These are phyloP conservation scores for Acleris emargana DNA, from an alignment of 2,888 invertebrate species.

Conservation along the genomic window DNA sequence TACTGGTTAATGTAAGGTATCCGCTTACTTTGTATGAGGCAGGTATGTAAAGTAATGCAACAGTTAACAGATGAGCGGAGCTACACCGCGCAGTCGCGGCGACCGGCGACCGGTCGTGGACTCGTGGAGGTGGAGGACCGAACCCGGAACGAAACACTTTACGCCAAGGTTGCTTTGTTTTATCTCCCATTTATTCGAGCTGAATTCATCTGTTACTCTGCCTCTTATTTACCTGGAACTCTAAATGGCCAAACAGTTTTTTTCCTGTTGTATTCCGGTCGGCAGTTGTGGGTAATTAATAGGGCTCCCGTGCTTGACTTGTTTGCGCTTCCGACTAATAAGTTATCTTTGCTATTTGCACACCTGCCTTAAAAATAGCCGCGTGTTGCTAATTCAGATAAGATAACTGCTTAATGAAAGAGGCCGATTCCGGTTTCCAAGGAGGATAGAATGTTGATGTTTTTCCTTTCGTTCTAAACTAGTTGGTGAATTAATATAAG, in stretches of 20 bases:
- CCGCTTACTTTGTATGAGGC: not conserved
- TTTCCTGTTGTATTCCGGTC: slow-evolving; percentile 2
- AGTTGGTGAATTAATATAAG: slow-evolving; percentile 66
- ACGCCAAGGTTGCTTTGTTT: slow-evolving; percentile 68
- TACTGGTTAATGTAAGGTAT: not conserved
- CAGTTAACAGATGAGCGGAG: slow-evolving; percentile 32
- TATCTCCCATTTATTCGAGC: slow-evolving; percentile 65
- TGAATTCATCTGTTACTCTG: slow-evolving; percentile 46
- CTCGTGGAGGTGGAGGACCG: slow-evolving; percentile 53
- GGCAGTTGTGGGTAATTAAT: slow-evolving; percentile 3
- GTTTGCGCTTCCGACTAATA: slow-evolving; percentile 3
- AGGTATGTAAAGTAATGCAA: slow-evolving; percentile 41
- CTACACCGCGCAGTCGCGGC: slow-evolving; percentile 44
- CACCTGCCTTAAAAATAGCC: slow-evolving; percentile 12
- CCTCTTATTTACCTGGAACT: slow-evolving; percentile 35
- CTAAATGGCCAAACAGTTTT: slow-evolving; percentile 2
- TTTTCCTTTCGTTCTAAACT: slow-evolving; percentile 36
- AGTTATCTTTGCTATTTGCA: slow-evolving; percentile 7
- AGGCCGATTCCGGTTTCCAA: slow-evolving; percentile 6
- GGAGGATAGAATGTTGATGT: slow-evolving; percentile 26
- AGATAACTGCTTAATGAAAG: slow-evolving; percentile 3
- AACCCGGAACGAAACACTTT: slow-evolving; percentile 74
- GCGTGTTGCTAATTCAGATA: slow-evolving; percentile 10
- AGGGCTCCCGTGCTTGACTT: not conserved
- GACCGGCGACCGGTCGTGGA: slow-evolving; percentile 54